These are phyloP conservation scores for Apis laboriosa DNA, from an alignment of 1,140 invertebrate genomes.

Conservation along the genomic window DNA sequence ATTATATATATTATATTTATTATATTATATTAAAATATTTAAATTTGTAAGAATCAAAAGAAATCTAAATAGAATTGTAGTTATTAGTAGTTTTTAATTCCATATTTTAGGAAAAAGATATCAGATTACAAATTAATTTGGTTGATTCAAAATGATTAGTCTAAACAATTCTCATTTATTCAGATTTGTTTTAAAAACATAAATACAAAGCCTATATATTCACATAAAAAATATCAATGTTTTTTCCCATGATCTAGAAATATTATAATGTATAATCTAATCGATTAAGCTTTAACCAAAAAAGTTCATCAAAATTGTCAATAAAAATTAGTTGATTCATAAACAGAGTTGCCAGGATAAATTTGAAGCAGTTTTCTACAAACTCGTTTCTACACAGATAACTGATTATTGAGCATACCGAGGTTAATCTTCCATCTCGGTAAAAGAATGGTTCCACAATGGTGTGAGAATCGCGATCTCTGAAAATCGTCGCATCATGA, in stretches of 20 bases:
- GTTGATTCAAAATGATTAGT: no score
- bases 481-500: slow-evolving; percentile 51
- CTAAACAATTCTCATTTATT: no score
- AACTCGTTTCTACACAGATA: slow-evolving; percentile 39
- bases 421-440: slow-evolving; percentile 29
- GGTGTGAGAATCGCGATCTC: slow-evolving; percentile 59
- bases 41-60: no score
- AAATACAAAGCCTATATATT: neutral
- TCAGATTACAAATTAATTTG: no score
- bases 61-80: no score
- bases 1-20: no score
- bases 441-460: slow-evolving; percentile 31
- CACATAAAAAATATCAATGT: neutral
- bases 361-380: neutral
- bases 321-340: neutral
- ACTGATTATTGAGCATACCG: slow-evolving; percentile 13
- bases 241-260: neutral
- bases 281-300: neutral
- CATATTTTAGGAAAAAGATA: no score
- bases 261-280: neutral
- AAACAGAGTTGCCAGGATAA: neutral
- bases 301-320: neutral
- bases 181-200: no score
- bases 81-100: no score
- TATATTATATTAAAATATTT: no score